These are phyloP conservation scores for Tragelaphus oryx DNA, from an alignment of 2,797 vertebrate genomes.

Conservation along the genomic window DNA sequence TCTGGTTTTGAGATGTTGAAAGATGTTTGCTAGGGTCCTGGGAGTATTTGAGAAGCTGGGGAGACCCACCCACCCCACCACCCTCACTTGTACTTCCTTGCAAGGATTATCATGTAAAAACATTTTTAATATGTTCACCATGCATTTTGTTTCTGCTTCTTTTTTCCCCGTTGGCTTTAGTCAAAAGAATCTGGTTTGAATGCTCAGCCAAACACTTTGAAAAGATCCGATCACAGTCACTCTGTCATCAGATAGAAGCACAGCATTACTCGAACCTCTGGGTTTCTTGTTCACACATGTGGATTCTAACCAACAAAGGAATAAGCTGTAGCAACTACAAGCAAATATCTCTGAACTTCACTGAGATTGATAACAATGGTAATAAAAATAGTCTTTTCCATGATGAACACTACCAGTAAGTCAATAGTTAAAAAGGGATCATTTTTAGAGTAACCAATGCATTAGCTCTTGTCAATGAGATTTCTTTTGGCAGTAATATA, in stretches of 20 bases:
- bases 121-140: background rate
- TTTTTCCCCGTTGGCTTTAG: conserved; percentile 14
- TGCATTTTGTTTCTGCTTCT: background rate
- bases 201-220: conserved; percentile 28
- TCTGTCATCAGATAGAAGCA: conserved; percentile 35
- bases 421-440: conserved; percentile 71
- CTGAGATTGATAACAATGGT: conserved; percentile 69
- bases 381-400: conserved; percentile 76
- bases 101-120: background rate
- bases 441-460: conserved; percentile 70
- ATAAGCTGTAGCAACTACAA: conserved; percentile 54
- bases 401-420: conserved; percentile 62
- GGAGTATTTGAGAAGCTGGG: background rate
- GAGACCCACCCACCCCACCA: background rate
- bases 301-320: conserved; percentile 62
- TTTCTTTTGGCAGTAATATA: conserved; percentile 79
- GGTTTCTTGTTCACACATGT: conserved; percentile 45
- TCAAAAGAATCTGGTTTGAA: conserved; percentile 41
- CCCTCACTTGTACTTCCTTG: background rate
- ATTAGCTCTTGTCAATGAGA: conserved; percentile 76
- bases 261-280: conserved; percentile 29
- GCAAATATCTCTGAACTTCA: conserved; percentile 37
- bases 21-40: background rate
- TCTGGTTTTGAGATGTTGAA: background rate
- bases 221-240: conserved; percentile 22